phyloP scores from a whole-genome alignment of 2,888 invertebrate genomes.

The Cryptus armator region DNA sequence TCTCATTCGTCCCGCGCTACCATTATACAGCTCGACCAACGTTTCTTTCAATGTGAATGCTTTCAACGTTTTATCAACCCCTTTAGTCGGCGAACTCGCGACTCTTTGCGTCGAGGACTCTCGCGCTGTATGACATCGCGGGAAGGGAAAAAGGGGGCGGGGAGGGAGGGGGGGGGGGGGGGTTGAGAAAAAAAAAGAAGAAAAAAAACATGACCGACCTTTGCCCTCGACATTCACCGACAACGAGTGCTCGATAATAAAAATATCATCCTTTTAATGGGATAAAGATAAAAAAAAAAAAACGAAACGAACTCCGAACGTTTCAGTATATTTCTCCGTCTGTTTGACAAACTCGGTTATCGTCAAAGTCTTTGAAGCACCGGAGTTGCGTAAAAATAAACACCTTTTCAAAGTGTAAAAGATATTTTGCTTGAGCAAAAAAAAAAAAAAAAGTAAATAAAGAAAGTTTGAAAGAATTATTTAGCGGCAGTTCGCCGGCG shows the following conservation, averaged over 20 bases:
- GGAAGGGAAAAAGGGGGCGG: no score
- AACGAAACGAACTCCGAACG: neutral
- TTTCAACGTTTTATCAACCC: constrained; percentile 13
- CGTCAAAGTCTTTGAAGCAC: neutral
- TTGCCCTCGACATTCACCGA: constrained; percentile 6
- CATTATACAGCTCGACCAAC: neutral
- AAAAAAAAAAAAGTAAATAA: neutral
- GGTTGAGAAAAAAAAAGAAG: neutral
- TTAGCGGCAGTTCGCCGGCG: no score
- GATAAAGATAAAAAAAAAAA: neutral
- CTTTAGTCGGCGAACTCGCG: constrained; percentile 1
- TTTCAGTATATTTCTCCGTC: neutral
- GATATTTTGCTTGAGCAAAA: neutral
- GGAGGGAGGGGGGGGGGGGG: no score
- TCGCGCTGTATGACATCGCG: no score
- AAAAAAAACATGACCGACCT: neutral
- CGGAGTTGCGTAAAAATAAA: neutral
- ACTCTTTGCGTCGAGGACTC: neutral
- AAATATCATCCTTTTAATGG: neutral
- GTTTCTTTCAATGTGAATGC: constrained; percentile 7
- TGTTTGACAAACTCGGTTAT: neutral
- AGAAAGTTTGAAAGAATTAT: no score
- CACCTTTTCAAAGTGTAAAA: neutral
- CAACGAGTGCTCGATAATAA: neutral
- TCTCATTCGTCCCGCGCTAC: neutral